Conservation (phyloP, 1,140 invertebrate species). For the Drosophila burlai region DNA sequence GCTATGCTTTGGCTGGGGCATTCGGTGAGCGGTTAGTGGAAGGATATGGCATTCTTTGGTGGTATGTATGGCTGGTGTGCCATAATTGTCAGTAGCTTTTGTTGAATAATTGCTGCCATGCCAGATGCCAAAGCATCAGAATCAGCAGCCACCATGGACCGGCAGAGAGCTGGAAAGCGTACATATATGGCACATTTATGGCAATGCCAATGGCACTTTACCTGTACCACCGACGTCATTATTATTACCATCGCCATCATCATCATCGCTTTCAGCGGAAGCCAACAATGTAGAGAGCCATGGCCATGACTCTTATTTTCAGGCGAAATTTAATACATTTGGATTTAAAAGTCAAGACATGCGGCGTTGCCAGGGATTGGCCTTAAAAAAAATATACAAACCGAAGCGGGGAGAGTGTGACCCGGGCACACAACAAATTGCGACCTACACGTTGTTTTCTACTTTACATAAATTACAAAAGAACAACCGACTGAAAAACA, state of each 20-base stretch:
- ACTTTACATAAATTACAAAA: conserved; percentile 82
- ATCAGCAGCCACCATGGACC: conserved; percentile 14
- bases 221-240: conserved; percentile 36
- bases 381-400: conserved; percentile 11
- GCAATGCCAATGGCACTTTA: conserved; percentile 58
- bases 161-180: conserved; percentile 12
- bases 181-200: conserved; percentile 46
- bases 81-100: conserved; percentile 83
- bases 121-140: conserved; percentile 69
- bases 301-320: conserved; percentile 49
- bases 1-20: conserved; percentile 32
- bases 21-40: conserved; percentile 8
- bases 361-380: conserved; percentile 68
- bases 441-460: conserved; percentile 76
- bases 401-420: conserved; percentile 25
- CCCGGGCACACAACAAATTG: conserved; percentile 74
- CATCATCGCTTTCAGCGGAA: conserved; percentile 27
- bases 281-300: conserved; percentile 42
- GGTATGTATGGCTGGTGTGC: conserved; percentile 73
- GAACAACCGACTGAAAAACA: conserved; percentile 50
- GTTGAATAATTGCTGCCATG: conserved; percentile 81
- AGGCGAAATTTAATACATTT: conserved; percentile 80
- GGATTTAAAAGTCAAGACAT: conserved; percentile 84
- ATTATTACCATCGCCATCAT: conserved; percentile 23
- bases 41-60: conserved; percentile 53